Percentiles rank a stretch among this genome's conserved stretches.
Evolutionary conservation across 1,140 invertebrate genomes (phyloP).

Genomic region (Pygmarrhopalites habei): DNA sequence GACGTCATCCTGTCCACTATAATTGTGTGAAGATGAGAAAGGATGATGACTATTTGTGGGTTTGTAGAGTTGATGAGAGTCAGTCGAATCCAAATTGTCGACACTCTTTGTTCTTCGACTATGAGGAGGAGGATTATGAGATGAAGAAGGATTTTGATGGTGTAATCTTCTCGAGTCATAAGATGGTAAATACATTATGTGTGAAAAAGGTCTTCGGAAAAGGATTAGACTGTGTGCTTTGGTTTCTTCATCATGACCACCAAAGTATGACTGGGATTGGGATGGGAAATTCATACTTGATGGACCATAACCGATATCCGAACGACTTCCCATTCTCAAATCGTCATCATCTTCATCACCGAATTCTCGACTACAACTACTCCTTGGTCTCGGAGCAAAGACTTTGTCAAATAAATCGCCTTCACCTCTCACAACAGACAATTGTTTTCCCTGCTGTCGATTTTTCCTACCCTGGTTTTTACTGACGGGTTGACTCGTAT

Average conservation of each 20-base stretch:
- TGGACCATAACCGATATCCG: constrained; percentile 39
- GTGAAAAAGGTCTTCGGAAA: constrained; percentile 47
- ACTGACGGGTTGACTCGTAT: no score
- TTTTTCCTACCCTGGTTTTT: neutral
- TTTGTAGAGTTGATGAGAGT: neutral
- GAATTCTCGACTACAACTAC: constrained; percentile 2
- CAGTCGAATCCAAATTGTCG: constrained; percentile 30
- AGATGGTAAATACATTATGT: constrained; percentile 72
- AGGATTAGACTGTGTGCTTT: constrained; percentile 16
- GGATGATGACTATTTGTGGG: no score
- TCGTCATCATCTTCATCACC: constrained; percentile 24
- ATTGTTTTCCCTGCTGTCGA: no score
- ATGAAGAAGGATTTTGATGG: neutral
- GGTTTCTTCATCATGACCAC: constrained; percentile 4
- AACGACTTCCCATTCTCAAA: constrained; percentile 18
- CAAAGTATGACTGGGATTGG: constrained; percentile 7
- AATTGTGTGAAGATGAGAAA: no score
- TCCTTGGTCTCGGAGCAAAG: no score
- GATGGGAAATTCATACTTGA: constrained; percentile 30
- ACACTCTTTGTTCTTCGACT: constrained; percentile 39
- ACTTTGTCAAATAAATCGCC: constrained; percentile 6
- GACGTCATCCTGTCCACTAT: no score
- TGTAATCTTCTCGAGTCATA: constrained; percentile 45
- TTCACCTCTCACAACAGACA: no score
- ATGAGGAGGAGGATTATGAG: constrained; percentile 3